phyloP scores from a whole-genome alignment of 1,140 invertebrate species.

The Papilio helenus region DNA sequence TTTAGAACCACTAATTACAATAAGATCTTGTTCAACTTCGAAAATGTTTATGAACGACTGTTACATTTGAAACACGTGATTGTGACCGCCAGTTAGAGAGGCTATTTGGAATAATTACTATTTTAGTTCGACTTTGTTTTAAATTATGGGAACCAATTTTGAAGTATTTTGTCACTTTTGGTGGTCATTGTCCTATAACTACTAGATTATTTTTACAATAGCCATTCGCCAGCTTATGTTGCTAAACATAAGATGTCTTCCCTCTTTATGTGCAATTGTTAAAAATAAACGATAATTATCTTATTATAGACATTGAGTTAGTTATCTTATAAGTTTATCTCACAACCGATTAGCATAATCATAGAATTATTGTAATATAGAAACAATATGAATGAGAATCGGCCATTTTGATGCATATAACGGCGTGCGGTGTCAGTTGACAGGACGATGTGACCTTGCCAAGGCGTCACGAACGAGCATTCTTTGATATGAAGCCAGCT shows the following conservation, averaged over 20 bases:
- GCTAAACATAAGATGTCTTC: neutral
- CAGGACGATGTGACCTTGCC: constrained; percentile 43
- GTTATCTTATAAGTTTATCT: neutral
- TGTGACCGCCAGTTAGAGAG: neutral
- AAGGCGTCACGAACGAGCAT: constrained; percentile 36
- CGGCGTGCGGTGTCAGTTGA: constrained; percentile 39
- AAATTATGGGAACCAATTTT: neutral
- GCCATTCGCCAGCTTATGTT: neutral
- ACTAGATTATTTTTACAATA: constrained; percentile 7
- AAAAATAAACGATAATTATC: neutral
- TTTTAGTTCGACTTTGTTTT: neutral
- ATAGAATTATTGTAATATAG: constrained; percentile 3
- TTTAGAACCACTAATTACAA: constrained; percentile 31
- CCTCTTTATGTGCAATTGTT: neutral
- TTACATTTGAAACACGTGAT: neutral
- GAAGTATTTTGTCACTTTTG: neutral
- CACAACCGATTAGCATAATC: constrained; percentile 8
- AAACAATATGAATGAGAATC: neutral
- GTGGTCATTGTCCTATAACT: neutral
- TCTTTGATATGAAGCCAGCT: constrained; percentile 29
- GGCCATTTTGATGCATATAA: constrained; percentile 52
- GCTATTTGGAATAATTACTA: constrained; percentile 1
- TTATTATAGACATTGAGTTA: neutral
- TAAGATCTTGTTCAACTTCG: neutral
- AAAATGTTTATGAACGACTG: neutral